Base-by-base conservation (phyloP, 2,888 invertebrate species). In the Parochlus steinenii region DNA sequence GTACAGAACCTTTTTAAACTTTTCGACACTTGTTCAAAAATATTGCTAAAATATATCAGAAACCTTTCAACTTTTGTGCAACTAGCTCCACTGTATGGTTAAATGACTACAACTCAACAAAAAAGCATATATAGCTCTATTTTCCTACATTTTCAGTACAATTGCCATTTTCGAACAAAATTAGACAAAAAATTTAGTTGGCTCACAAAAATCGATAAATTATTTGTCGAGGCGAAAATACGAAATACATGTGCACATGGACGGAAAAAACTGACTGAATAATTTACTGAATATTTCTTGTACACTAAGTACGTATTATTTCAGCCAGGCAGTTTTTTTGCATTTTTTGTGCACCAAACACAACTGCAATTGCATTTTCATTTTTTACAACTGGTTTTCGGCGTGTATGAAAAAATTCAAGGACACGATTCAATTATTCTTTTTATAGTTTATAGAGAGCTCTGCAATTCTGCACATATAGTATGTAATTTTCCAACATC, bases 401-500 rank as follows among this genome's bases (percentile, higher is more conserved):
- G 36, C 36, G 30, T 34, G 16, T 16, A 30, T 29, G 20, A 30
- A 29, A 25, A 16, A 30, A 36, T 36, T 36, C 36, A 36, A 36
- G 36, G 36, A 36, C 36, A 36, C 24, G 36, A 36, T 36, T 36
- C 30, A 36, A 36, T 36, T 36, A 36, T 36, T 36, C 36, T 36
- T 24, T 35, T n/a, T n/a, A n/a, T n/a, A n/a, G n/a, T n/a, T n/a
- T n/a, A n/a, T n/a, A n/a, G n/a, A n/a, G n/a, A n/a, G n/a, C 19
- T 18, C 18, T 14, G 18, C 12, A 14, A 20, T 19, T 14, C 23
- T 30, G 30, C 36, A 30, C 18, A 28, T 28, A 24, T 29, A 23
- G 29, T 30, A 30, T 11, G 30, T 19, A 29, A 12, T 26, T 27
- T 33, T 33, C 25, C 26, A 28, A 28, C 22, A 30, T 28, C 30